A percentile compares a stretch with the other conserved stretches of the same genome.
phyloP scores from a whole-genome alignment of 2,888 invertebrate genomes.

The Cheilosia vernalis region DNA sequence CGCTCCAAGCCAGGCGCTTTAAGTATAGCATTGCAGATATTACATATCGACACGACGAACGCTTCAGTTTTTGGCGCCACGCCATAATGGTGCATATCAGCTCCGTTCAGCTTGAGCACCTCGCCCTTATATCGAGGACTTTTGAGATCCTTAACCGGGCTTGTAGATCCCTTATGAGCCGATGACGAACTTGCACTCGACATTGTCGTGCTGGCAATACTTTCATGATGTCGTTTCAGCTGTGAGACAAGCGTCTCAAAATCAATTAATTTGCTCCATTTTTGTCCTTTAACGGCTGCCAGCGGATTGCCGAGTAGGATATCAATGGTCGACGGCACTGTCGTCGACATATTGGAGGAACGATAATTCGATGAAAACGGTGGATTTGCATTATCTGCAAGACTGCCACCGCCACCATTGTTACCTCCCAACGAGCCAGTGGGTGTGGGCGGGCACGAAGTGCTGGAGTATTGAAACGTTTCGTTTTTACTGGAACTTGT shows the following conservation, averaged over 20 bases:
- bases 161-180: background rate
- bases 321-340: slow-evolving; percentile 9
- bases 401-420: background rate
- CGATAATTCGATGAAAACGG: slow-evolving; percentile 30
- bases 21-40: slow-evolving; percentile 89
- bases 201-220: slow-evolving; percentile 15
- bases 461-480: slow-evolving; percentile 52
- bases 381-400: slow-evolving; percentile 16
- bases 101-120: slow-evolving; percentile 84
- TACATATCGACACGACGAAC: slow-evolving; percentile 90
- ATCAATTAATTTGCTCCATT: slow-evolving; percentile 80
- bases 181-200: slow-evolving; percentile 62
- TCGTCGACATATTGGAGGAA: slow-evolving; percentile 6
- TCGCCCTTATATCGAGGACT: slow-evolving; percentile 78
- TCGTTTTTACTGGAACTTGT: slow-evolving; percentile 57
- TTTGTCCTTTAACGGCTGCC: slow-evolving; percentile 78
- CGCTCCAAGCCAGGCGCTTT: slow-evolving; percentile 91
- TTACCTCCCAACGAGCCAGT: background rate
- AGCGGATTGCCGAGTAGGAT: slow-evolving; percentile 30
- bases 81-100: slow-evolving; percentile 90
- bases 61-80: slow-evolving; percentile 91
- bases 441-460: slow-evolving; percentile 17
- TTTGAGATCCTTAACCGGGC: slow-evolving; percentile 51
- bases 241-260: slow-evolving; percentile 78
- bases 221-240: slow-evolving; percentile 53